Evolutionary conservation across 2,888 invertebrate genomes (phyloP).

Genomic region (Gibbula magus): DNA sequence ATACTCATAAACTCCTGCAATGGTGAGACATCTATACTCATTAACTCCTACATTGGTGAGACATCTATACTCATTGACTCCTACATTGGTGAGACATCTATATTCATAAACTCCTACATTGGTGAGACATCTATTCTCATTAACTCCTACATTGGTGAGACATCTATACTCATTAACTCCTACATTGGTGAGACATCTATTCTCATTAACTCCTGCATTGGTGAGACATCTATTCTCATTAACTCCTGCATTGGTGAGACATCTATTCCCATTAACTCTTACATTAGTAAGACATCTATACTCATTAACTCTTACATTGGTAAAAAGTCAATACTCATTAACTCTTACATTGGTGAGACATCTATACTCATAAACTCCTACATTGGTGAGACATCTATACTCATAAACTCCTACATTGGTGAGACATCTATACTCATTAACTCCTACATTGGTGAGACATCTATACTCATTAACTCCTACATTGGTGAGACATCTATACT

Average conservation of each 20-base stretch:
- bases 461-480: background rate
- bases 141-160: conserved; percentile 46
- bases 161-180: background rate
- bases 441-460: conserved; percentile 45
- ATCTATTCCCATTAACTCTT: too few relatives aligned
- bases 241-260: conserved; percentile 47
- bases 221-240: conserved; percentile 15
- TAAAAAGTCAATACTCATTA: too few relatives aligned
- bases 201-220: conserved; percentile 40
- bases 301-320: too few relatives aligned
- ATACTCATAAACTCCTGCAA: conserved; percentile 30
- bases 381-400: conserved; percentile 42
- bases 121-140: conserved; percentile 31
- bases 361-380: too few relatives aligned
- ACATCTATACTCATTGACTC: background rate
- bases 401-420: conserved; percentile 45
- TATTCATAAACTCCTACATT: conserved; percentile 30
- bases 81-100: conserved; percentile 42
- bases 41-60: conserved; percentile 46
- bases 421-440: background rate
- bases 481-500: conserved; percentile 42
- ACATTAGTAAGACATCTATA: conserved; percentile 43
- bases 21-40: conserved; percentile 30
- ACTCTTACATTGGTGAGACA: conserved; percentile 49
- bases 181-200: conserved; percentile 42